These are phyloP conservation scores for Accipiter virgatus DNA, from an alignment of 2,113 vertebrate species.

Conservation along the genomic window DNA sequence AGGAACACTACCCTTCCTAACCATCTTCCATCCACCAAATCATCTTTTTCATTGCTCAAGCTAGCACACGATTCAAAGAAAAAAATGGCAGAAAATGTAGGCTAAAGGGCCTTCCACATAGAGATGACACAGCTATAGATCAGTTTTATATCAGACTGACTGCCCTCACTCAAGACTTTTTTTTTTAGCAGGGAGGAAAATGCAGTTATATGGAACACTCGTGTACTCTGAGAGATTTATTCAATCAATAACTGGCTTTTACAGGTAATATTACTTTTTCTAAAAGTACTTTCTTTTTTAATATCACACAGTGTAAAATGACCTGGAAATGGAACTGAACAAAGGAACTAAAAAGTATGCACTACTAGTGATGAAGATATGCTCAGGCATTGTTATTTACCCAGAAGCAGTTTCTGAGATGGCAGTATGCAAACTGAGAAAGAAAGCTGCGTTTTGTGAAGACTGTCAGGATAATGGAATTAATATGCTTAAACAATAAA, in stretches of 20 bases:
- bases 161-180: background rate
- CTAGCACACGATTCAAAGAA: background rate
- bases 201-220: background rate
- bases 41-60: background rate
- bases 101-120: background rate
- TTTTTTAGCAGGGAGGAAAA: background rate
- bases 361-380: background rate
- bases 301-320: background rate
- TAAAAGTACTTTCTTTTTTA: background rate
- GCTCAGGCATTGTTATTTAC: background rate
- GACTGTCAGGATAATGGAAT: background rate
- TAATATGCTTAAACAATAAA: background rate
- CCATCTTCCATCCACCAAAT: background rate
- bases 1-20: background rate
- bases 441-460: background rate
- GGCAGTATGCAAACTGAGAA: background rate
- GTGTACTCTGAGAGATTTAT: background rate
- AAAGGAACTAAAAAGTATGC: background rate
- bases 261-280: background rate
- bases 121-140: background rate
- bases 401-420: background rate
- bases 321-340: background rate
- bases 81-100: accelerated
- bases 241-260: background rate
- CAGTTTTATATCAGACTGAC: background rate